Percentiles rank a stretch among this genome's conserved stretches.
phyloP scores from a whole-genome alignment of 1,140 invertebrate species.

The Ceratina calcarata region DNA sequence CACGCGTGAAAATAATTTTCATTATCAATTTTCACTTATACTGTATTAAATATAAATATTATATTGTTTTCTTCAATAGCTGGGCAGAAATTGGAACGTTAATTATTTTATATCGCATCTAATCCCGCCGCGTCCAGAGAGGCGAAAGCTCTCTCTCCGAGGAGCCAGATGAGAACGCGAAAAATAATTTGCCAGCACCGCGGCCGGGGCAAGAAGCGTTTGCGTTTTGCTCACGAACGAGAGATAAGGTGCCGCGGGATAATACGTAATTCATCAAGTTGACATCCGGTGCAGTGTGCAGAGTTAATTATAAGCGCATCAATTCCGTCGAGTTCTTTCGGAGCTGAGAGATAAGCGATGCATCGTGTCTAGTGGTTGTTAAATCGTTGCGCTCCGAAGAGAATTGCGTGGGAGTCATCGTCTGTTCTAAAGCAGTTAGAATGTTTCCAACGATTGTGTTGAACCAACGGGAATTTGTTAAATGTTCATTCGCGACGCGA shows the following conservation, averaged over 20 bases:
- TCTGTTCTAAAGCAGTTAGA: constrained; percentile 18
- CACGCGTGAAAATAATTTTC: no score
- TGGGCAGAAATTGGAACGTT: no score
- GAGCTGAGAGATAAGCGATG: background rate
- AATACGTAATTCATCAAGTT: constrained; percentile 35
- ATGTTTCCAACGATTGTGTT: no score
- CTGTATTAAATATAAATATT: no score
- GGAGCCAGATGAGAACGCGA: background rate
- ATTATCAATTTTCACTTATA: no score
- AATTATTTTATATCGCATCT: constrained; percentile 52
- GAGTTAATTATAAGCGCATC: constrained; percentile 40
- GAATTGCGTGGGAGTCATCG: background rate
- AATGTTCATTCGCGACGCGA: no score
- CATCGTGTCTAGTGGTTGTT: constrained; percentile 7
- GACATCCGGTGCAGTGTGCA: constrained; percentile 13
- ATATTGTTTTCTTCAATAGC: no score
- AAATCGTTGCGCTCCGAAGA: constrained; percentile 41
- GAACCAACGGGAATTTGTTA: no score
- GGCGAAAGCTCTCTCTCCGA: background rate
- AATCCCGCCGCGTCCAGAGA: background rate
- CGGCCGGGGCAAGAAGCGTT: background rate
- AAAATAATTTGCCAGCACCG: constrained; percentile 5
- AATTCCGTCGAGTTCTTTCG: constrained; percentile 24
- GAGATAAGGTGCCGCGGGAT: constrained; percentile 25
- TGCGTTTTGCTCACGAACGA: constrained; percentile 6